Evolutionary conservation across 35 echinoderm and acorn worm genomes (phyloP), one percentile per base, ranked within the genome.

Genomic region (Ptychodera flava): DNA sequence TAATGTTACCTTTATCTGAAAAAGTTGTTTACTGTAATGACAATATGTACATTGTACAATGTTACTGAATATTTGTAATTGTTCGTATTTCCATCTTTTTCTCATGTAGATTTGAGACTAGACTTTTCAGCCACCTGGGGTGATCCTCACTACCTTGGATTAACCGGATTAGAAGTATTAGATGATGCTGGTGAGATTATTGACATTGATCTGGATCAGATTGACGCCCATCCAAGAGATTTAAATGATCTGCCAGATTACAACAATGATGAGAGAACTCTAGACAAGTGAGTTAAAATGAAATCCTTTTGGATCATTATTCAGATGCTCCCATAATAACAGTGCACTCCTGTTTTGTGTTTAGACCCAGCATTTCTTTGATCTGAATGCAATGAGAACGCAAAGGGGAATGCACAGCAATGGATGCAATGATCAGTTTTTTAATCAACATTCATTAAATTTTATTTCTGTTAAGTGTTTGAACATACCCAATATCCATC

Each of bases 81-180:
- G n/a, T n/a, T n/a, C n/a, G n/a, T n/a, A n/a, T 30, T 16, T 64
- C 28, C 31, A 30, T 86, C 22, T 77, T 88, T 80, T 34, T 81
- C 34, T 38, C n/a, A n/a, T 31, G 15, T 79, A 97, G 94, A 90
- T 87, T 33, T 97, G 32, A 91, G 82, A 77, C 80, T 97, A 37
- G 90, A 93, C 34, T 97, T 97, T 87, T 92, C 88, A 22, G 79
- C 84, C 29, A 97, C 95, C 1, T 97, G 95, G 95, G 95, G 95
- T 84, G 95, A 97, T 82, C 33, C 80, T 33, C 78, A 97, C 36
- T 97, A 97, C 85, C 78, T 97, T 30, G 95, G 95, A 0, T 33
- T 97, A 78, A 97, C 95, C 32, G 95, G 95, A 30, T 79, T 97
- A 31, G 95, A 97, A 77, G 90, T 97, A 30, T 87, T 97, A 78